Percentiles rank a stretch among this genome's conserved stretches.
phyloP scores from a whole-genome alignment of 2,797 vertebrate genomes.

The Pseudopleuronectes americanus region DNA sequence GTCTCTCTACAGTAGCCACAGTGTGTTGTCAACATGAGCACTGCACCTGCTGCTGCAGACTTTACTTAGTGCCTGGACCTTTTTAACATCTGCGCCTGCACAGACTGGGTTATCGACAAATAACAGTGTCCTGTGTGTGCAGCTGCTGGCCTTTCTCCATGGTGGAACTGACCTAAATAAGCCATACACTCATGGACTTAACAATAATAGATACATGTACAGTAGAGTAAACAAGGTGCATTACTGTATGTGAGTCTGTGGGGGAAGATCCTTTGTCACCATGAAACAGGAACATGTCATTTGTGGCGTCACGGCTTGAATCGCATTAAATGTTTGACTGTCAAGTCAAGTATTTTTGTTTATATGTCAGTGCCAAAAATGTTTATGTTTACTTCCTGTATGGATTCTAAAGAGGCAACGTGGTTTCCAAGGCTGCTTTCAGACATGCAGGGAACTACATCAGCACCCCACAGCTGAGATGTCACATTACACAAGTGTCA shows the following conservation, averaged over 20 bases:
- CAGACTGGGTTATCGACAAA: not conserved
- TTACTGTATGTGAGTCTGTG: not conserved
- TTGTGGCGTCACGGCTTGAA: slow-evolving; percentile 45
- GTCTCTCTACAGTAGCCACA: not conserved
- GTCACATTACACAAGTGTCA: slow-evolving; percentile 11
- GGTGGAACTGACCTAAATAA: slow-evolving; percentile 37
- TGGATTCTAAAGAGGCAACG: slow-evolving; percentile 18
- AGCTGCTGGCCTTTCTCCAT: slow-evolving; percentile 27
- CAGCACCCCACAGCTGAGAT: slow-evolving; percentile 6
- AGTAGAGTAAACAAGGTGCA: slow-evolving; percentile 21
- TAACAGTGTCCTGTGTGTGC: slow-evolving; percentile 3
- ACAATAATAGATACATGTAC: slow-evolving; percentile 6
- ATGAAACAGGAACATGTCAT: slow-evolving; percentile 40
- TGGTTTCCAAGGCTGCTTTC: slow-evolving; percentile 2
- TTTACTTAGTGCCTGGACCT: slow-evolving; percentile 64
- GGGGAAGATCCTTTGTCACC: slow-evolving; percentile 29
- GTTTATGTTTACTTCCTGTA: slow-evolving; percentile 38
- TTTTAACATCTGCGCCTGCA: slow-evolving; percentile 18
- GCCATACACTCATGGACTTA: slow-evolving; percentile 44
- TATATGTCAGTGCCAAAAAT: slow-evolving; percentile 55
- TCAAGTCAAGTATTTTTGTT: slow-evolving; percentile 49
- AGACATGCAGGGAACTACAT: not conserved
- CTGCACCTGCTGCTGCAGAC: slow-evolving; percentile 39
- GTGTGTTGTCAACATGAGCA: slow-evolving; percentile 2
- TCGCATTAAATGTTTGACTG: slow-evolving; percentile 52